A percentile compares a stretch with the other conserved stretches of the same genome.
Conservation (phyloP, 2,113 vertebrate genomes). For the Gymnobelideus leadbeateri region DNA sequence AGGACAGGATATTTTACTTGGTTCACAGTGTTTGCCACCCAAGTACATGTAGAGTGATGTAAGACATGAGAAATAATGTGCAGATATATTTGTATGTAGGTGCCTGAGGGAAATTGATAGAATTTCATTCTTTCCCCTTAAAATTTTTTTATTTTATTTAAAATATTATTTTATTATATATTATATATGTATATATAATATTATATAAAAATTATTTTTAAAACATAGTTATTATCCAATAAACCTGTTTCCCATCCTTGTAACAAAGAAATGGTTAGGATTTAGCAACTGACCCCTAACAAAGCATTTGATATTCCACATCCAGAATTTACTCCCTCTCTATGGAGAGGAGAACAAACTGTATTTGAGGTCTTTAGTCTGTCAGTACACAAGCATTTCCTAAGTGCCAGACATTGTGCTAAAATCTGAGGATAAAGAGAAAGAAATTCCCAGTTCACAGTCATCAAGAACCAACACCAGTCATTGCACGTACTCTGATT, state of each 20-base stretch:
- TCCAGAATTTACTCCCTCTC: neutral
- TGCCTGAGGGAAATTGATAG: neutral
- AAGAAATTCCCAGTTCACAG: neutral
- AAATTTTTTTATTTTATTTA: neutral
- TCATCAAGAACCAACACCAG: neutral
- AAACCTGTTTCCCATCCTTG: neutral
- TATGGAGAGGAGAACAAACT: neutral
- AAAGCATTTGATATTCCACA: neutral
- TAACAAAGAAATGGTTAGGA: neutral
- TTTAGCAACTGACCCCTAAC: neutral
- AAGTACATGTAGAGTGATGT: neutral
- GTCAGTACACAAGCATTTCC: neutral
- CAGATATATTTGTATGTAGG: neutral
- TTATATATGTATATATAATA: too few relatives aligned
- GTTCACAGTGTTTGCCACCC: neutral
- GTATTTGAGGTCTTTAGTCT: neutral
- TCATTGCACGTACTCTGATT: neutral
- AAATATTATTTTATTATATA: too few relatives aligned
- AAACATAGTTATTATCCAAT: neutral
- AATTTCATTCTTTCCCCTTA: conserved; percentile 45
- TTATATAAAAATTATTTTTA: too few relatives aligned
- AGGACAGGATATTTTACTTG: neutral
- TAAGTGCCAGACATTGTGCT: neutral
- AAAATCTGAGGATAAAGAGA: neutral
- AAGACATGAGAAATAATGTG: neutral